These are phyloP conservation scores for Epinephelus fuscoguttatus DNA, from an alignment of 2,113 vertebrate species.

Conservation along the genomic window DNA sequence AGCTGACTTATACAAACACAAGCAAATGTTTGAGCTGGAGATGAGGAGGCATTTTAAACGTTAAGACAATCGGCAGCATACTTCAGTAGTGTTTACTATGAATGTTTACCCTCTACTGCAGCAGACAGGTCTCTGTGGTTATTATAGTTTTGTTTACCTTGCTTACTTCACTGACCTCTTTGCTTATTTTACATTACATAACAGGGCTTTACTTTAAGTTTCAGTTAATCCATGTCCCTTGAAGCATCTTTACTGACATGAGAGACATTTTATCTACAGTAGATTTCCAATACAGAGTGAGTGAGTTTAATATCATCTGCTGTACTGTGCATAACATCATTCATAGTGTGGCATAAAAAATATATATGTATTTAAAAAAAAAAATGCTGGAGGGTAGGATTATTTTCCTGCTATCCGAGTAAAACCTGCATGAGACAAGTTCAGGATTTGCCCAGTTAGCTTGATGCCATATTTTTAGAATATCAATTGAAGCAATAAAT, in stretches of 20 bases:
- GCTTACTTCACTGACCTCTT: neutral
- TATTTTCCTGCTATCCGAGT: neutral
- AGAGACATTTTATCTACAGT: neutral
- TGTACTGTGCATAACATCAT: neutral
- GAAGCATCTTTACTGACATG: neutral
- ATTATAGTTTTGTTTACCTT: neutral
- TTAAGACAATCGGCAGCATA: neutral
- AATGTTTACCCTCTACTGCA: neutral
- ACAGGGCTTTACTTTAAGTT: neutral
- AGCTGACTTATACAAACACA: neutral
- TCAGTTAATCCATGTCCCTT: neutral
- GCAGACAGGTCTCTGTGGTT: neutral
- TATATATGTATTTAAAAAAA: neutral
- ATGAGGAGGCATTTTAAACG: neutral
- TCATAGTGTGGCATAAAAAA: neutral
- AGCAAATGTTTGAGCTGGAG: neutral
- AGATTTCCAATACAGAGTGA: neutral
- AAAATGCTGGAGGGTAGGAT: neutral
- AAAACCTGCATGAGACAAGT: conserved; percentile 25
- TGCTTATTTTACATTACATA: neutral
- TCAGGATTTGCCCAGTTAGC: conserved; percentile 30
- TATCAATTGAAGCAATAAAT: conserved; percentile 26
- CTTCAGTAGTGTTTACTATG: neutral
- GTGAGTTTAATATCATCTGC: neutral
- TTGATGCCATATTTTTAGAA: conserved; percentile 23